Evolutionary conservation across 2,888 invertebrate genomes (phyloP).

Genomic region (Leptothorax acervorum): DNA sequence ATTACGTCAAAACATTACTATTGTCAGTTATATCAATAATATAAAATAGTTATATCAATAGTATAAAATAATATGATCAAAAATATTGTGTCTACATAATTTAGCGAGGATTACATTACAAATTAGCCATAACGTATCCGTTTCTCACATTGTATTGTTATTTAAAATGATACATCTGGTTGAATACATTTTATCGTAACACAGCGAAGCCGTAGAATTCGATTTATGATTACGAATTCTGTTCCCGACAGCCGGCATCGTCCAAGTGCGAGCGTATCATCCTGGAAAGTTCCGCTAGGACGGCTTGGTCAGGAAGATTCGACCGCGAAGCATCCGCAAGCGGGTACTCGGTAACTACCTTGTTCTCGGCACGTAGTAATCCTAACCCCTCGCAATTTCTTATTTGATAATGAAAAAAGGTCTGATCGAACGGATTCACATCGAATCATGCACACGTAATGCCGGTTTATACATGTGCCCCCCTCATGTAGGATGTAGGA

Average conservation of each 20-base stretch:
- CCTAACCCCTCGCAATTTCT: conserved; percentile 67
- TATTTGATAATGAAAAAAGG: conserved; percentile 56
- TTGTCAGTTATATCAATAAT: neutral
- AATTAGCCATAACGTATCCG: neutral
- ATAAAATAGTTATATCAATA: neutral
- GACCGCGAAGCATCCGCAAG: conserved; percentile 48
- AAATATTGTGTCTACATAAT: neutral
- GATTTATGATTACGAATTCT: conserved; percentile 23
- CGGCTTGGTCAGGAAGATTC: neutral
- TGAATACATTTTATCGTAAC: neutral
- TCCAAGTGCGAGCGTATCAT: conserved; percentile 28
- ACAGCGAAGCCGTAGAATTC: neutral
- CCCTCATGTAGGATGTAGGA: conserved; percentile 36
- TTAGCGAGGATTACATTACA: neutral
- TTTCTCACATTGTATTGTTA: neutral
- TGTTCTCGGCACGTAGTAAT: conserved; percentile 64
- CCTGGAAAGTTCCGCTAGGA: conserved; percentile 39
- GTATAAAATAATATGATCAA: neutral
- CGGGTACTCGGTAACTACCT: conserved; percentile 57
- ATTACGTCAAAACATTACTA: neutral
- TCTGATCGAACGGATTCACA: conserved; percentile 62
- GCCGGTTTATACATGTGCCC: conserved; percentile 48
- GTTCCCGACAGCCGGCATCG: neutral
- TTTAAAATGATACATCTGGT: neutral
- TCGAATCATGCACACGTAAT: conserved; percentile 63